Percentiles rank a stretch among this genome's conserved stretches.
Evolutionary conservation across 2,888 invertebrate species (phyloP).

Genomic region (Pheosia tremula): DNA sequence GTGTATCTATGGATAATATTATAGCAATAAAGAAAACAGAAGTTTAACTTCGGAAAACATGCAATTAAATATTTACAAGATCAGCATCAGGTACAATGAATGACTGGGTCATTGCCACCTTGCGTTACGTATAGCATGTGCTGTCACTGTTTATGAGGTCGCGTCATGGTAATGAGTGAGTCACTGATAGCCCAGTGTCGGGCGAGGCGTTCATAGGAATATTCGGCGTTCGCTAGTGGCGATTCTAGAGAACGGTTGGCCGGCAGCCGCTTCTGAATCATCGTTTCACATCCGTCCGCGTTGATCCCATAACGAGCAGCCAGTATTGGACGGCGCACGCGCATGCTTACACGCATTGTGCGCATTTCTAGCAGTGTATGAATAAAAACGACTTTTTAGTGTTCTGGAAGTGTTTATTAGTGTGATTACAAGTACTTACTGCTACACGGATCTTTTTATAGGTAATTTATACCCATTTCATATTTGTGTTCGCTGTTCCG

Average conservation of each 20-base stretch:
- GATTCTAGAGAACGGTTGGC: conserved; percentile 63
- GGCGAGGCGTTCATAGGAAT: conserved; percentile 43
- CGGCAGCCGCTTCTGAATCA: conserved; percentile 68
- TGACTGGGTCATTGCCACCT: conserved; percentile 24
- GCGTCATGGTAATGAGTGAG: conserved; percentile 61
- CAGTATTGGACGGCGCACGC: conserved; percentile 66
- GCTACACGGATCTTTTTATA: conserved; percentile 43
- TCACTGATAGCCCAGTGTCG: conserved; percentile 47
- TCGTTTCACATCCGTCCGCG: conserved; percentile 63
- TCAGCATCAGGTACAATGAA: conserved; percentile 11
- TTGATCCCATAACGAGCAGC: conserved; percentile 44
- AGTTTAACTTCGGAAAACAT: conserved; percentile 12
- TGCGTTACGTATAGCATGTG: conserved; percentile 23
- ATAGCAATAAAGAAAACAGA: background rate
- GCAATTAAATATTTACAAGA: conserved; percentile 30
- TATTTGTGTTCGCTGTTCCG: background rate
- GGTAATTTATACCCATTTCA: conserved; percentile 35
- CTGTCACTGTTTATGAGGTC: conserved; percentile 38
- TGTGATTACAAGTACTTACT: conserved; percentile 40
- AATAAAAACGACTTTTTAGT: conserved; percentile 59
- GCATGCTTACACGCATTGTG: conserved; percentile 68
- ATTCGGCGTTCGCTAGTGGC: conserved; percentile 47
- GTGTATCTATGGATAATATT: background rate
- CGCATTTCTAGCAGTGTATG: conserved; percentile 68
- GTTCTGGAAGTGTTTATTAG: conserved; percentile 56